Percentiles rank a stretch among this genome's conserved stretches.
These are phyloP conservation scores for Pseudomyrmex pallidus DNA, from an alignment of 1,140 invertebrate genomes.

Conservation along the genomic window DNA sequence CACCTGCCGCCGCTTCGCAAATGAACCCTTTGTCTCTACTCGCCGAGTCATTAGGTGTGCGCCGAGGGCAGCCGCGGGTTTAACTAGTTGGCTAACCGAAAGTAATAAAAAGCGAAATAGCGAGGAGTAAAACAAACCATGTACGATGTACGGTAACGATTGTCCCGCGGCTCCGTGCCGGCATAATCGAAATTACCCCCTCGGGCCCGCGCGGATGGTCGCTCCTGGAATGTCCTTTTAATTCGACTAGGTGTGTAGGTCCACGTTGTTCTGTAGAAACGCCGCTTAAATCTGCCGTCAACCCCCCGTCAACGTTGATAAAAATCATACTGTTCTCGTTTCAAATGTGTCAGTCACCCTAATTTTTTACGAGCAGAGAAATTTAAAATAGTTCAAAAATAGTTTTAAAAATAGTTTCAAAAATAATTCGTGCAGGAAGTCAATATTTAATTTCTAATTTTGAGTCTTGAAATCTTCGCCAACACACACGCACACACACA, in stretches of 20 bases:
- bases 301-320: slow-evolving; percentile 11
- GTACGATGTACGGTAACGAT: slow-evolving; percentile 59
- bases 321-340: background rate
- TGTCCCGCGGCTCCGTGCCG: slow-evolving; percentile 36
- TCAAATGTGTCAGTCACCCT: background rate
- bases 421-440: background rate
- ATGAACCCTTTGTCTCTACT: slow-evolving; percentile 76
- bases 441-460: slow-evolving; percentile 14
- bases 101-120: slow-evolving; percentile 68
- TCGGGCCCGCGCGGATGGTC: slow-evolving; percentile 12
- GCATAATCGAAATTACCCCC: slow-evolving; percentile 59
- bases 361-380: no score
- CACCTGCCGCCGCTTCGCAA: slow-evolving; percentile 75
- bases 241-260: slow-evolving; percentile 14
- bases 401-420: background rate
- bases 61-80: slow-evolving; percentile 65
- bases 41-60: slow-evolving; percentile 75
- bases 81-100: slow-evolving; percentile 71
- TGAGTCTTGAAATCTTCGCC: background rate
- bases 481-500: background rate
- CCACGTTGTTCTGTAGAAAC: slow-evolving; percentile 5
- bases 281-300: background rate
- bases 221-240: slow-evolving; percentile 23
- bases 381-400: background rate
- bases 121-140: slow-evolving; percentile 65